Base-by-base conservation (phyloP, 37 sponge, comb jelly and placozoan genomes). In the Spongia lamella region DNA sequence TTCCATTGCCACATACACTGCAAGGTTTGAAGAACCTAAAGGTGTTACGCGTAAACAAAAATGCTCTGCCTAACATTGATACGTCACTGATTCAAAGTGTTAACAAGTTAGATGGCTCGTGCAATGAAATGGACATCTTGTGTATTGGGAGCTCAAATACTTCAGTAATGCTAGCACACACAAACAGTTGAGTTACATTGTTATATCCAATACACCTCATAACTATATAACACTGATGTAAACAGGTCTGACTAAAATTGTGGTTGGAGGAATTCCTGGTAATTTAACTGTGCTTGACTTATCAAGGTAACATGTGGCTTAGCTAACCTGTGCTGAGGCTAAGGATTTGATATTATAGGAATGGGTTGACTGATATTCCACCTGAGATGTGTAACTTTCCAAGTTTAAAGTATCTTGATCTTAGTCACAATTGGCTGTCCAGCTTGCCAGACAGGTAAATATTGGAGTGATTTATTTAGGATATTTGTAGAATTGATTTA, bases 361-460 rank as follows among this genome's bases (percentile, higher is more conserved):
- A 86, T 67, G 71, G 83, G 7, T 78, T 93, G 27, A 66, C 77
- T 16, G 36, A 38, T 11, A 63, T 93, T 1, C 93, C 93, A 13
- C 89, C 81, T 56, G 58, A 78, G 40, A 31, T 93, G 1, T 72
- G 77, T 29, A 32, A 52, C 16, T 52, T 93, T 21, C 47, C 40
- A 0, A 54, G 57, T 40, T 50, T 93, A 53, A 64, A 88, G 60
- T 64, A 73, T 39, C 63, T 93, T 0, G 66, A 81, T 47, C 73
- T 81, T 37, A 88, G 86, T 47, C 22, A 82, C 37, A 93, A 93
- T 66, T 68, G 68, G 24, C 86, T 93, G 38, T 61, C 79, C 25
- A 22, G 74, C 15, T 83, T 93, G 1, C 93, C 93, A 17, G 54
- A 30, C 53, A 69, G 72, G 89, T 88, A 37, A 71, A 59, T 29